phyloP scores from a whole-genome alignment of 2,797 vertebrate genomes.

The Falco berigora region DNA sequence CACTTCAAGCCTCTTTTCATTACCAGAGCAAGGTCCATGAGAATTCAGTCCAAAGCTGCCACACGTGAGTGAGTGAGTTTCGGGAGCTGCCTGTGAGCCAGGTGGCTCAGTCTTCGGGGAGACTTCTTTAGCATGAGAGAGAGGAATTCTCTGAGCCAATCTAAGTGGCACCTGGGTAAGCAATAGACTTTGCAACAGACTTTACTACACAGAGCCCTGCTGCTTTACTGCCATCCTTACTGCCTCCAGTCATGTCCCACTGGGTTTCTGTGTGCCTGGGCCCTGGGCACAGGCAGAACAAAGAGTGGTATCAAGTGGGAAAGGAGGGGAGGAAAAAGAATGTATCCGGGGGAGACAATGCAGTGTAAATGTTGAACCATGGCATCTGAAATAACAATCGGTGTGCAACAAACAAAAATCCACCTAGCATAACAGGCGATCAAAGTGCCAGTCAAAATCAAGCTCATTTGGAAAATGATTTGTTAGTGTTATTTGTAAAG shows the following conservation, averaged over 20 bases:
- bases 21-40: background rate
- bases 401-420: background rate
- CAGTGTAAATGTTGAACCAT: background rate
- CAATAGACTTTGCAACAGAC: background rate
- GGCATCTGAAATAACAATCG: background rate
- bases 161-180: background rate
- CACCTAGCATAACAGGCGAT: background rate
- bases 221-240: slow-evolving; percentile 23
- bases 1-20: background rate
- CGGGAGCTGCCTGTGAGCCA: background rate
- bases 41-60: background rate
- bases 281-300: background rate
- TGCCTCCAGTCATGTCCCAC: slow-evolving; percentile 19
- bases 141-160: background rate
- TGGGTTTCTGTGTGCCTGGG: background rate
- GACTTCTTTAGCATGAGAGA: background rate
- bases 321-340: background rate
- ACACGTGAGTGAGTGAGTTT: background rate
- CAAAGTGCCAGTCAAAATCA: background rate
- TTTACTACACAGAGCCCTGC: background rate
- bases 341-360: background rate
- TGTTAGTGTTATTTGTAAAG: background rate
- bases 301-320: background rate
- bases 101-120: background rate
- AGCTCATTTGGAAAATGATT: background rate